Conservation (phyloP, 2,113 vertebrate genomes). For the Tragelaphus scriptus region DNA sequence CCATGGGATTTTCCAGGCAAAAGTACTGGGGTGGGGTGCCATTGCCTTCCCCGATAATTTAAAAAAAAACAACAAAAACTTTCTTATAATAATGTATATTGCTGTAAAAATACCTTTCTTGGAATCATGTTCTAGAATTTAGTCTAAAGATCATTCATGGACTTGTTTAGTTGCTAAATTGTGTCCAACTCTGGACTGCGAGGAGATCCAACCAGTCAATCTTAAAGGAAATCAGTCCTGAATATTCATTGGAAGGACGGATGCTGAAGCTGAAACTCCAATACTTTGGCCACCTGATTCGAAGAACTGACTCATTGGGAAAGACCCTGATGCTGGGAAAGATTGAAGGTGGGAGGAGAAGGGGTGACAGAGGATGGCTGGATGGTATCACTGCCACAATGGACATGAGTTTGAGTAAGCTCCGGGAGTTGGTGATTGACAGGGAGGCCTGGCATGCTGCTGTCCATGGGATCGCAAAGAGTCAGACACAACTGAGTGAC, state of each 20-base stretch:
- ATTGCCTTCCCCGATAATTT: not conserved
- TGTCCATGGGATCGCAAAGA: rapidly evolving
- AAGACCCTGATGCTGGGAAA: not conserved
- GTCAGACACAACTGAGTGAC: not conserved
- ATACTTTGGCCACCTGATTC: not conserved
- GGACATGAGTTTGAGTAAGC: not conserved
- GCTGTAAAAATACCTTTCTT: not conserved
- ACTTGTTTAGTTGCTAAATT: not conserved
- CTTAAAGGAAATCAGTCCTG: not conserved
- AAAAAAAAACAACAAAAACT: not conserved
- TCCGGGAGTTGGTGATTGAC: not conserved
- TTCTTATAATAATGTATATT: not conserved
- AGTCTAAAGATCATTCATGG: not conserved
- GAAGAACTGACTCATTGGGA: not conserved
- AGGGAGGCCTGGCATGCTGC: not conserved
- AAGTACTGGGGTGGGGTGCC: no score
- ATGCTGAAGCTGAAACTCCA: not conserved
- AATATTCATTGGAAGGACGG: not conserved
- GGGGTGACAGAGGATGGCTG: not conserved
- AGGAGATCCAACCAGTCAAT: not conserved
- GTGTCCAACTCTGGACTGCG: not conserved
- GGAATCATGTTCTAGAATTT: not conserved
- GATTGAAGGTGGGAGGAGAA: not conserved
- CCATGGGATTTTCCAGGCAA: no score
- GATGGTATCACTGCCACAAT: not conserved